These are phyloP conservation scores for Caenorhabditis doughertyi DNA, from an alignment of 2,888 invertebrate genomes.

Conservation along the genomic window DNA sequence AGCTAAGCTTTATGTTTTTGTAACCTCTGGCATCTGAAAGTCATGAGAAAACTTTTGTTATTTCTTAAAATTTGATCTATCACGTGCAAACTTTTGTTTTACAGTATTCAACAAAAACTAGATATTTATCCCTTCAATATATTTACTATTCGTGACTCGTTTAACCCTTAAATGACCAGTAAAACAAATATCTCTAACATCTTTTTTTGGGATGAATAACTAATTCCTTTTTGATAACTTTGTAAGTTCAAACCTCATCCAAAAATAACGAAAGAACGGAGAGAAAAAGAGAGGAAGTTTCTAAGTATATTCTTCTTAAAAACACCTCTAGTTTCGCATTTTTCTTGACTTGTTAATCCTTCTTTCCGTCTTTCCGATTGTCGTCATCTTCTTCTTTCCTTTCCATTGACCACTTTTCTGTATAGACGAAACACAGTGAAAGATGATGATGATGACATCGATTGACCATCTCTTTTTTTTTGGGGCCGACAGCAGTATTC, in stretches of 20 bases:
- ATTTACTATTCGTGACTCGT: background rate
- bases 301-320: constrained; percentile 38
- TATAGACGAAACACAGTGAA: background rate
- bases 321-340: constrained; percentile 29
- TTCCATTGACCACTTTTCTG: constrained; percentile 29
- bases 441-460: constrained; percentile 17
- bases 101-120: too few species aligned
- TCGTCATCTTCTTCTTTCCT: constrained; percentile 7
- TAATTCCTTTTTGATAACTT: background rate
- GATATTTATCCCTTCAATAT: background rate
- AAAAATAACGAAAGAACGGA: too few species aligned
- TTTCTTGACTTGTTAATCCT: constrained; percentile 25
- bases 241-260: constrained; percentile 1
- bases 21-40: background rate
- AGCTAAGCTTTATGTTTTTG: too few species aligned
- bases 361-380: constrained; percentile 37
- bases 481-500: background rate
- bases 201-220: background rate
- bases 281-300: background rate
- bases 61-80: background rate
- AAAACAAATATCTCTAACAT: background rate
- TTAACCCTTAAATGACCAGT: background rate
- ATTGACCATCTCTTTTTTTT: constrained; percentile 4
- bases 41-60: background rate
- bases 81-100: background rate